phyloP scores from a whole-genome alignment of 2,888 invertebrate species.

The Phragmatobia fuliginosa region DNA sequence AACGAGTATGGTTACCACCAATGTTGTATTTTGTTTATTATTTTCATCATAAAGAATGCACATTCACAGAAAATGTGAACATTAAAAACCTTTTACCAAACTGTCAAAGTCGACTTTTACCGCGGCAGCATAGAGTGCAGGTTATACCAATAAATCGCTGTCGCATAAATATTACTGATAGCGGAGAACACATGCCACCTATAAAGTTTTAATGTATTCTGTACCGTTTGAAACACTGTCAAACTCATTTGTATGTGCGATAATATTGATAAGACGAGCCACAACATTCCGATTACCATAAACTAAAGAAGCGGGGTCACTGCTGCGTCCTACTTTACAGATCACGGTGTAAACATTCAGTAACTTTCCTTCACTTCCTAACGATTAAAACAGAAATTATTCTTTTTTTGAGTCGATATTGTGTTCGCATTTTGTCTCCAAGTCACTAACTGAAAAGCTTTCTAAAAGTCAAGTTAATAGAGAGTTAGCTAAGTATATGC shows the following conservation, averaged over 20 bases:
- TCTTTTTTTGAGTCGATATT: background rate
- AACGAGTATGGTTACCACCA: too few species aligned
- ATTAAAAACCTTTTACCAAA: background rate
- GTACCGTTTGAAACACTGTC: background rate
- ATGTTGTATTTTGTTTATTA: too few species aligned
- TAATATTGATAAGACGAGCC: constrained; percentile 6
- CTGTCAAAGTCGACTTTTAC: background rate
- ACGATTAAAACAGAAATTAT: constrained; percentile 3
- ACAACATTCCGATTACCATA: constrained; percentile 18
- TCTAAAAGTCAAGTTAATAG: too few species aligned
- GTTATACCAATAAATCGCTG: background rate
- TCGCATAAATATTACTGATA: background rate
- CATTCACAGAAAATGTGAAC: too few species aligned
- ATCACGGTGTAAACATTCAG: constrained; percentile 14
- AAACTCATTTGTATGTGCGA: constrained; percentile 3
- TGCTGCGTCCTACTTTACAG: constrained; percentile 16
- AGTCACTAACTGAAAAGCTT: background rate
- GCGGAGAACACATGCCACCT: background rate
- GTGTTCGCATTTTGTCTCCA: background rate
- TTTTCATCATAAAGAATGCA: too few species aligned
- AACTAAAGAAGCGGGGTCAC: constrained; percentile 12
- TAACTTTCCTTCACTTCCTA: constrained; percentile 7
- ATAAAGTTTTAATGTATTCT: background rate
- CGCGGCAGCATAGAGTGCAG: background rate
- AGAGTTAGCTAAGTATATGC: too few species aligned